Evolutionary conservation across 2,888 invertebrate species (phyloP), one percentile per base, ranked within the genome.

Genomic region (Ashinkailepas kermadecensis): DNA sequence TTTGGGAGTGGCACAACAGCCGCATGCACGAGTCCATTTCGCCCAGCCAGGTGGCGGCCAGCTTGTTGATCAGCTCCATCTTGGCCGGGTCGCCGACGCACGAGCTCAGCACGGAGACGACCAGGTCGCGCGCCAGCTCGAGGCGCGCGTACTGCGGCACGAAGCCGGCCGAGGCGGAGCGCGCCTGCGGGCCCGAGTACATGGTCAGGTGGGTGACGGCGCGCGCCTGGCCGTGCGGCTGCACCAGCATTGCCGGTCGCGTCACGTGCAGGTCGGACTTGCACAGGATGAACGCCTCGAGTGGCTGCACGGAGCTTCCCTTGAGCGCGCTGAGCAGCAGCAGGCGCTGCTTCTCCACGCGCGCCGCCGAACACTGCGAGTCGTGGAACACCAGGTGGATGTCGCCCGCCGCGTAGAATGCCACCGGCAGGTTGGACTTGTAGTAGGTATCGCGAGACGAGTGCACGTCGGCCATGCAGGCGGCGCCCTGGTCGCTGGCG

Each of bases 91-190:
- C 79, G 23, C 79, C 79, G 23, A 59, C 58, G 25, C 79, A 79
- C 15, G 79, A 79, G 25, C 79, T 79, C 58, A 79, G 57, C 58
- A 79, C 79, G 15, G 79, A 79, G 58, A 79, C 79, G 25, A 79
- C 79, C 12, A 79, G 57, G 79, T 79, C 58, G 15, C 23, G 6
- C 13, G 79, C 79, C 56, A 79, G 23, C 58, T 79, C 58, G n/a
- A 79, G 25, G n/a, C 79, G 58, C n/a, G 79, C 79, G 59, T 79
- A 79, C 25, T 79, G 79, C 23, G 79, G 79, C 25, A 79, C 79
- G 25, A 79, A 79, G 23, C 79, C 79, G 18, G 58, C 7, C 7
- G 25, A 12, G 12, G 58, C 79, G 6, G 79, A 23, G 25, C 79
- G 79, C 58, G 79, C 79, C 58, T 79, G 79, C 57, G 59, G 57